phyloP scores from a whole-genome alignment of 2,888 invertebrate species.

The Octonoba sinensis region DNA sequence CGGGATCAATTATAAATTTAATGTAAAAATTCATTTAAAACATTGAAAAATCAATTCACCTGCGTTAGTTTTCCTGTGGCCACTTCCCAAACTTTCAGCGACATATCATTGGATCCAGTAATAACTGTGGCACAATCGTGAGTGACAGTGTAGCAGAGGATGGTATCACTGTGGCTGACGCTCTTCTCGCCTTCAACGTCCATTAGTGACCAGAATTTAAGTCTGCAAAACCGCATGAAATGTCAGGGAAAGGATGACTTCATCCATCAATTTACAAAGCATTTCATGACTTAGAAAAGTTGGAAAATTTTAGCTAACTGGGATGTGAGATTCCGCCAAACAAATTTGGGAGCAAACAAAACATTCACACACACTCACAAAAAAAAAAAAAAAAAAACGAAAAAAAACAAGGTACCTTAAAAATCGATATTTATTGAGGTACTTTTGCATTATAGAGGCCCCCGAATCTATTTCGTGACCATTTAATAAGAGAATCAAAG shows the following conservation, averaged over 20 bases:
- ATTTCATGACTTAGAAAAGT: too few species aligned
- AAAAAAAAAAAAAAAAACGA: too few species aligned
- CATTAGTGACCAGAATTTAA: slow-evolving; percentile 78
- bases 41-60: slow-evolving; percentile 73
- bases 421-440: too few species aligned
- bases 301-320: not conserved
- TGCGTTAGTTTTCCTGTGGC: slow-evolving; percentile 91
- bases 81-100: slow-evolving; percentile 92
- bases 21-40: not conserved
- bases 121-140: slow-evolving; percentile 85
- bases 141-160: slow-evolving; percentile 87
- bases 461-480: too few species aligned
- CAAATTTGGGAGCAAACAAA: not conserved
- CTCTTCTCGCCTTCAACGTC: slow-evolving; percentile 80
- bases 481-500: too few species aligned
- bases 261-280: not conserved
- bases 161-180: slow-evolving; percentile 85
- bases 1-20: too few species aligned
- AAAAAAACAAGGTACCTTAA: too few species aligned
- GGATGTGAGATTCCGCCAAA: not conserved
- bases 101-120: slow-evolving; percentile 90
- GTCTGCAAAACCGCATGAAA: slow-evolving; percentile 45
- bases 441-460: too few species aligned
- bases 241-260: not conserved
- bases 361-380: too few species aligned